These are phyloP conservation scores for Peromyscus maniculatus DNA, from an alignment of 2,113 vertebrate genomes.

Conservation along the genomic window DNA sequence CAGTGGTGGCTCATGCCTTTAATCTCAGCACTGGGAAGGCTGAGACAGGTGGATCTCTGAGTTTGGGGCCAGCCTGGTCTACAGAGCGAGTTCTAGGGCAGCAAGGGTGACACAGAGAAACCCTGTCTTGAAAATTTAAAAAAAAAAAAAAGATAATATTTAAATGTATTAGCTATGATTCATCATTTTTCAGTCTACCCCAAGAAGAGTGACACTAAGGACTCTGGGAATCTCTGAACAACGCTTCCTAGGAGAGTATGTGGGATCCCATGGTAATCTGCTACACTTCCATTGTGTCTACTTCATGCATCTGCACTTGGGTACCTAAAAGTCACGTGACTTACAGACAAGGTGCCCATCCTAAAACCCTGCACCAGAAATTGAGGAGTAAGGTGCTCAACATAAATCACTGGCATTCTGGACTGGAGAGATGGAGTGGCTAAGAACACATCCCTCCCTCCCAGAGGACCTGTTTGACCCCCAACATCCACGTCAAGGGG, in stretches of 20 bases:
- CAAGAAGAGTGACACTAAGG: slow-evolving; percentile 35
- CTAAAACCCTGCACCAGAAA: background rate
- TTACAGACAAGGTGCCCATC: background rate
- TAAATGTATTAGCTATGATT: background rate
- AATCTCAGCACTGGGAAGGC: background rate
- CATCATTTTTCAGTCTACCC: background rate
- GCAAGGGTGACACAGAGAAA: background rate
- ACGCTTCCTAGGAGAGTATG: background rate
- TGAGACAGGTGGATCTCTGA: background rate
- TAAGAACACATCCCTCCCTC: background rate
- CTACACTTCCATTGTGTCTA: background rate
- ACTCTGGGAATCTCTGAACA: background rate
- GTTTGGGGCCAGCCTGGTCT: background rate
- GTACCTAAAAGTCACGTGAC: slow-evolving; percentile 21
- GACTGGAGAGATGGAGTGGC: too few relatives aligned
- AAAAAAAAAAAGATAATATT: background rate
- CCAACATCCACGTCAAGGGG: background rate
- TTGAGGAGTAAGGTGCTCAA: background rate
- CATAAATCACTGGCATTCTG: background rate
- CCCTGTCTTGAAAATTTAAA: too few relatives aligned
- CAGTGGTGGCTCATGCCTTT: background rate
- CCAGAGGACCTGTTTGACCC: background rate
- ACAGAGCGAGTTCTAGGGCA: background rate
- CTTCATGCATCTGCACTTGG: background rate
- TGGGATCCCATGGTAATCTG: background rate